Evolutionary conservation across 2,113 vertebrate species (phyloP).

Genomic region (Axis porcinus): DNA sequence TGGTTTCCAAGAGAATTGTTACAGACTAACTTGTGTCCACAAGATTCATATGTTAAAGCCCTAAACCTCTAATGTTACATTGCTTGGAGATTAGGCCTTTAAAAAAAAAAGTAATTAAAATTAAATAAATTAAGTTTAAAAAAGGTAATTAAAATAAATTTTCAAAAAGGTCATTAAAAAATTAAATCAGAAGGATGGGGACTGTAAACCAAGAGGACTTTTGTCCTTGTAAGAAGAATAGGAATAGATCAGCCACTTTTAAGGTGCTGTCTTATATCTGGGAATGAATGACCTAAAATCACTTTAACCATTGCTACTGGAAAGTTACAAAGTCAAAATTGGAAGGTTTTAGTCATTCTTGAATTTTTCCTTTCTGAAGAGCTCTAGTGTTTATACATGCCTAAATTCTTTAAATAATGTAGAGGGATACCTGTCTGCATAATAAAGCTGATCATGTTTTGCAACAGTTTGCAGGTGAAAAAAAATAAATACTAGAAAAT

Average conservation of each 20-base stretch:
- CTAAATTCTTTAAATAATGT: constrained; percentile 86
- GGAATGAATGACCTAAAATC: constrained; percentile 84
- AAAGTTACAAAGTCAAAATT: constrained; percentile 81
- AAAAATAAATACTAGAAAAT: constrained; percentile 90
- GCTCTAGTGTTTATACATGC: constrained; percentile 88
- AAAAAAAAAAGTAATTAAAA: neutral
- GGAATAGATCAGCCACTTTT: constrained; percentile 88
- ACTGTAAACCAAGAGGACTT: neutral
- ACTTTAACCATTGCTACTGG: constrained; percentile 81
- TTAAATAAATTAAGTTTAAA: neutral
- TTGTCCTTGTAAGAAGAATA: neutral
- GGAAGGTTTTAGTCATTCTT: constrained; percentile 84
- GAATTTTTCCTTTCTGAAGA: constrained; percentile 83
- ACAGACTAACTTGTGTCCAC: neutral
- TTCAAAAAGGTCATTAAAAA: neutral
- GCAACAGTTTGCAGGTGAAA: constrained; percentile 91
- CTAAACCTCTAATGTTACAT: neutral
- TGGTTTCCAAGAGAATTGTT: neutral
- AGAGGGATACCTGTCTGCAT: constrained; percentile 87
- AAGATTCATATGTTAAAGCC: neutral
- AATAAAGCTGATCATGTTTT: constrained; percentile 91
- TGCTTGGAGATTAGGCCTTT: neutral
- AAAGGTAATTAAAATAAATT: neutral
- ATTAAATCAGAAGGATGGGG: neutral
- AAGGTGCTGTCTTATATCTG: constrained; percentile 88